These are phyloP conservation scores for Teleopsis dalmanni DNA, from an alignment of 1,140 invertebrate genomes.

Conservation along the genomic window DNA sequence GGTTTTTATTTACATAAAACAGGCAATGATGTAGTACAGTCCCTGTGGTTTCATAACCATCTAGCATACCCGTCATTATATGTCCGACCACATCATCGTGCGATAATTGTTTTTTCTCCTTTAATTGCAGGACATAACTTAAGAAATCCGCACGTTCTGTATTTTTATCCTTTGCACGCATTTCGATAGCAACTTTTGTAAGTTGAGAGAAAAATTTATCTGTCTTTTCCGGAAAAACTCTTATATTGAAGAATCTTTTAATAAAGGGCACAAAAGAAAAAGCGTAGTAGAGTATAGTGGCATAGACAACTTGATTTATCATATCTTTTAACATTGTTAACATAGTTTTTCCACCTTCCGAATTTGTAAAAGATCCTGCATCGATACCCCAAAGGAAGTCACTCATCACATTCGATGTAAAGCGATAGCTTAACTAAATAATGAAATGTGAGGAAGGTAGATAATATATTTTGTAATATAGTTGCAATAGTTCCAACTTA, in stretches of 20 bases:
- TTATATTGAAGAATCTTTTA: no score
- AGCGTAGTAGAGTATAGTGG: no score
- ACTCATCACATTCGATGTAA: constrained; percentile 3
- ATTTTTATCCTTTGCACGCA: neutral
- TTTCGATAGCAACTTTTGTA: neutral
- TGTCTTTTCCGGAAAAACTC: constrained; percentile 3
- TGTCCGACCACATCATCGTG: constrained; percentile 10
- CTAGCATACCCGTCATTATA: constrained; percentile 10
- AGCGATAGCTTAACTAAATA: constrained; percentile 9
- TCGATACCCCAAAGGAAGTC: constrained; percentile 12
- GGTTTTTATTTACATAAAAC: constrained; percentile 12
- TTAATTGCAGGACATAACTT: constrained; percentile 6
- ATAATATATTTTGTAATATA: neutral
- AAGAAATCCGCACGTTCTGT: constrained; percentile 1
- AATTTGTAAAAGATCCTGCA: neutral
- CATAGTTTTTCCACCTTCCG: neutral
- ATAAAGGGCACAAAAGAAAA: no score
- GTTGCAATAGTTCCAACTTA: neutral
- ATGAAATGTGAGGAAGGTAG: neutral
- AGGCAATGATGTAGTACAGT: constrained; percentile 8
- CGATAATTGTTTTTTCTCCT: constrained; percentile 8
- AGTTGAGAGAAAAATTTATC: constrained; percentile 10
- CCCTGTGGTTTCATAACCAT: constrained; percentile 13
- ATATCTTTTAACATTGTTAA: no score
- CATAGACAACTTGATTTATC: no score